These are phyloP conservation scores for Tenualosa thibaudeaui DNA, from an alignment of 2,797 vertebrate species.

Conservation along the genomic window DNA sequence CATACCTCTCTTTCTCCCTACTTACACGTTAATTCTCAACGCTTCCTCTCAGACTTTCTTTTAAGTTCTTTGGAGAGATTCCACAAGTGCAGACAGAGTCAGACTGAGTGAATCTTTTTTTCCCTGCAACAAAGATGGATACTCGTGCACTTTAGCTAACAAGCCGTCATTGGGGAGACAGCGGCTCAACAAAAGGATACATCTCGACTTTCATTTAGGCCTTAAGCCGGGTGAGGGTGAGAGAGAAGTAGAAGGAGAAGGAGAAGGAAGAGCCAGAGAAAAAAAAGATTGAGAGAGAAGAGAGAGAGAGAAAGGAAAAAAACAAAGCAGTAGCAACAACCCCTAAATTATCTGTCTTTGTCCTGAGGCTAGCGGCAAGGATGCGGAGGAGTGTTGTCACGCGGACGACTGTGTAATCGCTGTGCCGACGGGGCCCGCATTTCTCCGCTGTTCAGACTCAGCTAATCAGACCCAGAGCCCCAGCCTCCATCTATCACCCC, in stretches of 20 bases:
- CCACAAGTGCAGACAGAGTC: not conserved
- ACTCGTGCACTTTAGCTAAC: not conserved
- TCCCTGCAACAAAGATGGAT: not conserved
- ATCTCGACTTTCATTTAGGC: constrained; percentile 5
- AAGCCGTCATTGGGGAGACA: not conserved
- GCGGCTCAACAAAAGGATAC: constrained; percentile 22
- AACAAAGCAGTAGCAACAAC: constrained; percentile 25
- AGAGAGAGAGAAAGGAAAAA: not conserved
- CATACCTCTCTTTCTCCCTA: not conserved
- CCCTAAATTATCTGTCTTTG: constrained; percentile 58
- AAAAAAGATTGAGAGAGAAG: not conserved
- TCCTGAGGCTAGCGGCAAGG: constrained; percentile 41
- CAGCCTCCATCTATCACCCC: constrained; percentile 59
- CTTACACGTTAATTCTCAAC: not conserved
- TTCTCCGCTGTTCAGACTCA: constrained; percentile 64
- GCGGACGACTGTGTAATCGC: constrained; percentile 57
- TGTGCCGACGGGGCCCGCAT: constrained; percentile 62
- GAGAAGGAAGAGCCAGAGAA: not conserved
- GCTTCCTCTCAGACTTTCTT: not conserved
- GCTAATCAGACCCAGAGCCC: constrained; percentile 68
- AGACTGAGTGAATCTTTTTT: not conserved
- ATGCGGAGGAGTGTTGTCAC: constrained; percentile 56
- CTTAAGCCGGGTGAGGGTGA: not conserved
- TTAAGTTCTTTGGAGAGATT: not conserved
- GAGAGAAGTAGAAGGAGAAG: not conserved